phyloP scores from a whole-genome alignment of 2,888 invertebrate species.

The Ischnura elegans region DNA sequence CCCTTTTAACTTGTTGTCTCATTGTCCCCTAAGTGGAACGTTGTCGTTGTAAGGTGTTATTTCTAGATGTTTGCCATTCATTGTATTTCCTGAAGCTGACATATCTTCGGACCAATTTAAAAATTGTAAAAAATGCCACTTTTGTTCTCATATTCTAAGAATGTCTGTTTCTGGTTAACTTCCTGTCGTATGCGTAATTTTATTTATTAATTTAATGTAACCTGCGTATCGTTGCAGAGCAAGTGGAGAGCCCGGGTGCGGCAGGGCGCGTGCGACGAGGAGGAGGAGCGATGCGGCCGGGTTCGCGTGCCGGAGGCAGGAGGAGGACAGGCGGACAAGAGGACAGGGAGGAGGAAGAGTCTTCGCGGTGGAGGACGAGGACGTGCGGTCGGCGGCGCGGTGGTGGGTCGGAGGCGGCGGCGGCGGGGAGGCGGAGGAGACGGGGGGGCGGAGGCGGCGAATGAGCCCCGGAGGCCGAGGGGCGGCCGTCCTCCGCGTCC shows the following conservation, averaged over 20 bases:
- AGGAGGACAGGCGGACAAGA: slow-evolving; percentile 29
- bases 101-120: too few species aligned
- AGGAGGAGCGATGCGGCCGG: slow-evolving; percentile 51
- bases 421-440: slow-evolving; percentile 22
- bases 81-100: too few species aligned
- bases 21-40: too few species aligned
- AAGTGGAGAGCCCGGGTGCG: slow-evolving; percentile 57
- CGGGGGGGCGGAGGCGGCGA: slow-evolving; percentile 20
- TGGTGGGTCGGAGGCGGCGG: neutral
- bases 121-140: too few species aligned
- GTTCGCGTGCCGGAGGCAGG: slow-evolving; percentile 49
- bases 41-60: too few species aligned
- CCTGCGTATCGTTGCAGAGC: slow-evolving; percentile 44
- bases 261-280: slow-evolving; percentile 63
- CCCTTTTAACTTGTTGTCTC: too few species aligned
- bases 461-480: slow-evolving; percentile 9
- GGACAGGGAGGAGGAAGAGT: neutral
- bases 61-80: too few species aligned
- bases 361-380: slow-evolving; percentile 41
- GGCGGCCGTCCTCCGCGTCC: slow-evolving; percentile 57
- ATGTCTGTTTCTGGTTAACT: too few species aligned
- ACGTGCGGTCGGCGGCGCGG: slow-evolving; percentile 14
- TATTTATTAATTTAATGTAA: too few species aligned
- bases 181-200: too few species aligned
- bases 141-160: too few species aligned